Conservation (phyloP, 2,797 vertebrate genomes). For the Podarcis lilfordi region DNA sequence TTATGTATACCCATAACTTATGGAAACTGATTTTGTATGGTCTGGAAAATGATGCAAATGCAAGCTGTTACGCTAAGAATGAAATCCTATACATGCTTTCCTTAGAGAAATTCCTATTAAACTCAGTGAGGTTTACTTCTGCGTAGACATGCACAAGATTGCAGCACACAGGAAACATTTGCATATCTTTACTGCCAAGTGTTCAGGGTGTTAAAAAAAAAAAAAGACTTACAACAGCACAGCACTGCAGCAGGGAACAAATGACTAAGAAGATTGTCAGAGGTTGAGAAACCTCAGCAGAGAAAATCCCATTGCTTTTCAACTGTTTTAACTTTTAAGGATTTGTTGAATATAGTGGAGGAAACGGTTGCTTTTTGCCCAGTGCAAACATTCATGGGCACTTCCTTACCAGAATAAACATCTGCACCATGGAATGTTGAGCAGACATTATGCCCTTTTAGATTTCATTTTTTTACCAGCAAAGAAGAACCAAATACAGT, state of each 20-base stretch:
- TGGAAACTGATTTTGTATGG: not conserved
- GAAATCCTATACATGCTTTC: not conserved
- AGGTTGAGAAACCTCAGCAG: slow-evolving; percentile 58
- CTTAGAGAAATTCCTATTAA: not conserved
- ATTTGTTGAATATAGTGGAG: slow-evolving; percentile 37
- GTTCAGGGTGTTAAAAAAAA: slow-evolving; percentile 25
- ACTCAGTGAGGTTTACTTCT: not conserved
- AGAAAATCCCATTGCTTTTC: slow-evolving; percentile 73
- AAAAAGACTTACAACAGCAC: not conserved
- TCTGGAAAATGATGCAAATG: not conserved
- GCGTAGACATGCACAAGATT: not conserved
- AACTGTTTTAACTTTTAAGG: slow-evolving; percentile 37
- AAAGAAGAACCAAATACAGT: not conserved
- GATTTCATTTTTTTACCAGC: not conserved
- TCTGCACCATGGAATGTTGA: not conserved
- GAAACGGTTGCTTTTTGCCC: slow-evolving; percentile 5
- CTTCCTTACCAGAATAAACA: not conserved
- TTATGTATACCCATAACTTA: not conserved
- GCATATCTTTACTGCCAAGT: not conserved
- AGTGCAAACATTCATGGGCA: slow-evolving; percentile 4
- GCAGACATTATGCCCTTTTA: slow-evolving; percentile 37
- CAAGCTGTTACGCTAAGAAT: not conserved
- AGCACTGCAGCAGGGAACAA: slow-evolving; percentile 51
- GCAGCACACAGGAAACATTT: not conserved
- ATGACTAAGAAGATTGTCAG: slow-evolving; percentile 60